Conservation (phyloP, 53 echinoderm and acorn worm genomes). For the Astropecten irregularis region DNA sequence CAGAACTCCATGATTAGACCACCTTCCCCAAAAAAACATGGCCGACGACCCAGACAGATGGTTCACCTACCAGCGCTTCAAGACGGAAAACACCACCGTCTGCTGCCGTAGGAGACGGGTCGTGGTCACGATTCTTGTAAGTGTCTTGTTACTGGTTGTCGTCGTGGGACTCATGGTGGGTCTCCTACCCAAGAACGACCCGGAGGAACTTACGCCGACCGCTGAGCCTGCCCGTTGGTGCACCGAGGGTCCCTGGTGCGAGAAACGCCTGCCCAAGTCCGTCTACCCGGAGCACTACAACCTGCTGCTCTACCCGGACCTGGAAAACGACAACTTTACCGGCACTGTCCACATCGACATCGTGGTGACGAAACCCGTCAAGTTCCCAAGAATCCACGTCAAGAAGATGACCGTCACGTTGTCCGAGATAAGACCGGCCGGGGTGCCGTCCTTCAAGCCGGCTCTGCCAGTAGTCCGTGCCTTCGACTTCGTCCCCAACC, state of each 20-base stretch:
- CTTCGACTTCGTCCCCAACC: slow-evolving; percentile 66
- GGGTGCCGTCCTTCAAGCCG: neutral
- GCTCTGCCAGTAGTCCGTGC: neutral
- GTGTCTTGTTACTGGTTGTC: slow-evolving; percentile 24
- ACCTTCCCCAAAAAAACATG: too few relatives aligned
- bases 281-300: slow-evolving; percentile 71
- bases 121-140: slow-evolving; percentile 46
- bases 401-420: slow-evolving; percentile 70
- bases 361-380: slow-evolving; percentile 38
- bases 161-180: slow-evolving; percentile 81
- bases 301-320: slow-evolving; percentile 76
- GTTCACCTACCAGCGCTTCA: too few relatives aligned
- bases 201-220: neutral
- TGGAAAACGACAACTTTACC: slow-evolving; percentile 52
- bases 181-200: slow-evolving; percentile 44
- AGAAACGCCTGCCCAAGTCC: slow-evolving; percentile 67
- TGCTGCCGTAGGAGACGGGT: slow-evolving; percentile 64
- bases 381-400: slow-evolving; percentile 78
- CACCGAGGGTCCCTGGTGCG: slow-evolving; percentile 46
- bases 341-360: slow-evolving; percentile 74
- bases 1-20: too few relatives aligned
- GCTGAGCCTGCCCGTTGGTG: neutral
- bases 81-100: too few relatives aligned
- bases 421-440: slow-evolving; percentile 24
- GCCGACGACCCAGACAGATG: too few relatives aligned